Percentiles rank a stretch among this genome's conserved stretches.
These are phyloP conservation scores for Centroberyx gerrardi DNA, from an alignment of 2,797 vertebrate genomes.

Conservation along the genomic window DNA sequence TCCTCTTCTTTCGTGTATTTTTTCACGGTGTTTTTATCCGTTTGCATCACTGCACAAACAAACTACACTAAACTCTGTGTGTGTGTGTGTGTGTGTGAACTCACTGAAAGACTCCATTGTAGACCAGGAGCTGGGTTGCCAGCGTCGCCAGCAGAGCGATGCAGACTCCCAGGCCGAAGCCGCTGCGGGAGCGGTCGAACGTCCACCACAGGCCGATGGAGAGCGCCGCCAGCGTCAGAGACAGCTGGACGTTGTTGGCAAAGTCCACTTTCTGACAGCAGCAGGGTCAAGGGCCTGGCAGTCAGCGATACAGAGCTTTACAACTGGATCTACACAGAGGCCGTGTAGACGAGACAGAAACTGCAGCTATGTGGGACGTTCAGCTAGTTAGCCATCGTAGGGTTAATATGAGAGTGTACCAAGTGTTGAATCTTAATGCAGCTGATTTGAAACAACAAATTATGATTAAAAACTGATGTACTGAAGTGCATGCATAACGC, in stretches of 20 bases:
- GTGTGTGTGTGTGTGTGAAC: constrained; percentile 57
- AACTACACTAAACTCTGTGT: background rate
- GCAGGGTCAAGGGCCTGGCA: constrained; percentile 83
- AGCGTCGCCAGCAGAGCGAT: constrained; percentile 94
- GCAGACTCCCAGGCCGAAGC: constrained; percentile 92
- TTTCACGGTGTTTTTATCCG: background rate
- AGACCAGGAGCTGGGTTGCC: constrained; percentile 93
- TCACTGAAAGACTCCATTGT: constrained; percentile 97
- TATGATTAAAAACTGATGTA: background rate
- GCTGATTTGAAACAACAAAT: too few relatives aligned
- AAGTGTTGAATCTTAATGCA: too few relatives aligned
- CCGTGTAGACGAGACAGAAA: background rate
- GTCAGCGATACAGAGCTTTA: background rate
- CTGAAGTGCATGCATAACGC: background rate
- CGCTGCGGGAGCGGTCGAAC: constrained; percentile 94
- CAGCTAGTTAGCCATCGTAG: too few relatives aligned
- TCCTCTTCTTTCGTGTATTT: background rate
- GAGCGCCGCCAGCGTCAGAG: constrained; percentile 93
- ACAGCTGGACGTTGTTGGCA: constrained; percentile 96
- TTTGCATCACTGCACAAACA: too few relatives aligned
- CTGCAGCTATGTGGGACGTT: too few relatives aligned
- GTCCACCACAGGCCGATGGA: constrained; percentile 98
- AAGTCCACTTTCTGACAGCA: constrained; percentile 95
- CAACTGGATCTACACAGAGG: background rate
- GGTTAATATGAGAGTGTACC: too few relatives aligned